Base-by-base conservation (phyloP, 92 coral and sea anemone species). In the Palythoa grandis region DNA sequence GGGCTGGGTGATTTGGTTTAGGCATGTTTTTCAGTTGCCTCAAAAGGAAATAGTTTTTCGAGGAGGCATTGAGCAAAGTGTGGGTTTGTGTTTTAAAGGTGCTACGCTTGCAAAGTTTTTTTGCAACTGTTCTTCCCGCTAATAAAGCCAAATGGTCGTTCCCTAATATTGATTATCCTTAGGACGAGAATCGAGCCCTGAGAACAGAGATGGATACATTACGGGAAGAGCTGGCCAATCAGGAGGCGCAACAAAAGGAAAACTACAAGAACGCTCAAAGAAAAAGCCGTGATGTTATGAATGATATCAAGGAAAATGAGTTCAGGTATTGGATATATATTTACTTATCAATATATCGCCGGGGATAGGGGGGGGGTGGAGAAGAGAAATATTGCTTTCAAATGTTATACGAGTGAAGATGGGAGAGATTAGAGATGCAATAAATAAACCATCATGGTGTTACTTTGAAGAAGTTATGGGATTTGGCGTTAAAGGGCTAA, bases 171-270 rank as follows among this genome's bases (percentile, higher is more conserved):
- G 50, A 43, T 66, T 19, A 60, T 40, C 43, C 16, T 52, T 40
- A 96, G 98, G 96, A 88, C 22, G 98, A 92, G 52, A 94, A 94
- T 88, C 83, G 85, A 63, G 91, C 61, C 13, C 89, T 93, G 16
- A 82, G 93, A 78, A 47, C 85, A 67, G 94, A 93, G 68, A 91
- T 92, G 24, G 91, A 88, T 23, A 29, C 92, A 20, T 86, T 94
- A 16, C 94, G 93, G 22, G 94, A 96, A 43, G 93, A 92, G 39
- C 92, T 94, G 12, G 82, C 92, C 37, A 79, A 93, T 52, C 77
- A 85, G 53, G 95, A 92, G 79, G 86, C 91, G 8, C 70, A 63
- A 66, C 92, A 89, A 82, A 95, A 91, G 52, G 91, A 92, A 43
- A 92, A 85, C 61, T 85, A 93, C 87, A 86, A 93, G 29, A 85